Evolutionary conservation across 2,113 vertebrate species (phyloP), one percentile per base, ranked within the genome.

Genomic region (Salvator merianae): DNA sequence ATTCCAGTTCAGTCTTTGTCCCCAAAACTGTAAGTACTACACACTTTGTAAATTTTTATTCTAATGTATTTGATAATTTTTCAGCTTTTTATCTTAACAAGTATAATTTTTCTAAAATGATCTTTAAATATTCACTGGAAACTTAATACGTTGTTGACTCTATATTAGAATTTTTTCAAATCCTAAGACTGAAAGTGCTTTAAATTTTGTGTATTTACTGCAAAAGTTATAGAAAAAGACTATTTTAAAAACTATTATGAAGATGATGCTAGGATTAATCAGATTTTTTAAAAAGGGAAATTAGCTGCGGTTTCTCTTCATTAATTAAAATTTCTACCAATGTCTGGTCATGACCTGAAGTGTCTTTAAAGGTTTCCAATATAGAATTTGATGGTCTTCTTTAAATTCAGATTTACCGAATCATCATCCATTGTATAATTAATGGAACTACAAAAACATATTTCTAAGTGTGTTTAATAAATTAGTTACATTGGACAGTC

Each of bases 11-110:
- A 12, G 83, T 87, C 32, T 89, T 94, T 1, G 1, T 91, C 86
- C 95, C 96, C 85, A 96, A 97, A 87, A 95, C 93, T 13, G 97
- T 97, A 86, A 94, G 96, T 94, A 34, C 86, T 83, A 75, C 16
- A 50, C 85, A 81, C 76, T 85, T 85, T 89, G 89, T 83, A 88
- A 83, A 32, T 26, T 13, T 62, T 20, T 84, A 9, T 47, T 8
- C 7, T 32, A 26, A 7, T 63, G 6, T 12, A 36, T 63, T 22
- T 84, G 36, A 38, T 70, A 5, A 40, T 70, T 70, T 28, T 68
- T 38, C 14, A 77, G 6, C 75, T 69, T 20, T 77, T 78, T 47
- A 71, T 24, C 1, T 78, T 70, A 20, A 20, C 43, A n/a, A 68
- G 28, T 68, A 26, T 43, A 26, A 78, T 69, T 70, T 18, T 70